A percentile compares a stretch with the other conserved stretches of the same genome.
phyloP scores from a whole-genome alignment of 2,888 invertebrate species.

The Hydrotaea diabolus region DNA sequence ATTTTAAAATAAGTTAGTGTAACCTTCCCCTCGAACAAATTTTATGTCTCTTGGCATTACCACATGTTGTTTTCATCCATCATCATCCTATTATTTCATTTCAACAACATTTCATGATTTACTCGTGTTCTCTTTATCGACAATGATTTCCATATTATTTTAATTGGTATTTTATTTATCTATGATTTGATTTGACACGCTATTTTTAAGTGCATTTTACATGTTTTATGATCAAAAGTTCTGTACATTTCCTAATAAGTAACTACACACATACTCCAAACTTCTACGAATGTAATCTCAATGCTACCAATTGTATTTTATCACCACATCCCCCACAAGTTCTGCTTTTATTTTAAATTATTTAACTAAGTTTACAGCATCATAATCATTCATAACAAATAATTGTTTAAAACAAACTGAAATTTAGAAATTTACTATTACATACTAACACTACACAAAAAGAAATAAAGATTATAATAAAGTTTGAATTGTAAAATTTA shows the following conservation, averaged over 20 bases:
- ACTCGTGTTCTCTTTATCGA: constrained; percentile 1
- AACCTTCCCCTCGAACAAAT: constrained; percentile 9
- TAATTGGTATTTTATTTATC: background rate
- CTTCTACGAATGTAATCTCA: background rate
- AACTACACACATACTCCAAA: background rate
- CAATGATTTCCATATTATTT: background rate
- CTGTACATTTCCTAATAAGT: background rate
- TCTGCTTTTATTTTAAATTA: background rate
- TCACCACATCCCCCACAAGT: background rate
- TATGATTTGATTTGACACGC: no score
- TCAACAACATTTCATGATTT: background rate
- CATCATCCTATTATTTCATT: background rate
- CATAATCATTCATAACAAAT: background rate
- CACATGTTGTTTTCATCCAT: background rate
- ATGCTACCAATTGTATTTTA: constrained; percentile 8
- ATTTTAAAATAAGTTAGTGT: background rate
- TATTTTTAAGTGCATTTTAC: background rate
- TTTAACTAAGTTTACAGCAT: background rate
- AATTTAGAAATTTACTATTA: constrained; percentile 26
- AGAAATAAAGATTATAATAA: constrained; percentile 52
- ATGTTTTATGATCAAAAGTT: background rate
- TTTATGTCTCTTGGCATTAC: background rate
- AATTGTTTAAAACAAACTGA: constrained; percentile 27
- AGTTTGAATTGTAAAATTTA: constrained; percentile 54
- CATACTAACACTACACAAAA: constrained; percentile 43